Percentiles rank a stretch among this genome's conserved stretches.
Evolutionary conservation across 2,797 vertebrate genomes (phyloP).

Genomic region (Microctenopoma lineatum): DNA sequence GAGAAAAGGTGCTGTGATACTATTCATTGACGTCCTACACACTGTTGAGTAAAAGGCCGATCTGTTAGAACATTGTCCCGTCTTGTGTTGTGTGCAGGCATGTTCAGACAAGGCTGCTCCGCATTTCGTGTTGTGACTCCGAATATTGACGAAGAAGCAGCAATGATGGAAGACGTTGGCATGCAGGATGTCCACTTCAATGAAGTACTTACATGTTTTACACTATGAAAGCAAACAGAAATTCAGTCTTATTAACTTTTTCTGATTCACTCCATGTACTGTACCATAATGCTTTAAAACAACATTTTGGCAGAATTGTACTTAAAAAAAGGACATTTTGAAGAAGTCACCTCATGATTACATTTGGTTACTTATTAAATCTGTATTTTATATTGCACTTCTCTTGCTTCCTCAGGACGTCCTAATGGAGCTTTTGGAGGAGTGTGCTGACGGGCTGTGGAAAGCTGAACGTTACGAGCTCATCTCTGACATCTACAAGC

Average conservation of each 20-base stretch:
- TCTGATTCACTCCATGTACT: no score
- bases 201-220: constrained; percentile 82
- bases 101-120: constrained; percentile 95
- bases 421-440: constrained; percentile 94
- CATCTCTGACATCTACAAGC: constrained; percentile 96
- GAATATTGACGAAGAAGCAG: constrained; percentile 96
- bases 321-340: no score
- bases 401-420: constrained; percentile 85
- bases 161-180: constrained; percentile 99
- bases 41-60: background rate
- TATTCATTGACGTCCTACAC: background rate
- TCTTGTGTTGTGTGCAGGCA: constrained; percentile 78
- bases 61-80: background rate
- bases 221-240: background rate
- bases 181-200: constrained; percentile 99
- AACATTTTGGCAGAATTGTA: background rate
- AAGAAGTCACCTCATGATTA: no score
- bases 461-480: constrained; percentile 98
- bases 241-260: background rate
- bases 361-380: background rate
- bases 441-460: constrained; percentile 96
- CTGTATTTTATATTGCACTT: background rate
- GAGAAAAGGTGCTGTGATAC: constrained; percentile 88
- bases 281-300: background rate
- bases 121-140: constrained; percentile 95